phyloP scores from a whole-genome alignment of 2,113 vertebrate genomes.

The Grantiella picta region DNA sequence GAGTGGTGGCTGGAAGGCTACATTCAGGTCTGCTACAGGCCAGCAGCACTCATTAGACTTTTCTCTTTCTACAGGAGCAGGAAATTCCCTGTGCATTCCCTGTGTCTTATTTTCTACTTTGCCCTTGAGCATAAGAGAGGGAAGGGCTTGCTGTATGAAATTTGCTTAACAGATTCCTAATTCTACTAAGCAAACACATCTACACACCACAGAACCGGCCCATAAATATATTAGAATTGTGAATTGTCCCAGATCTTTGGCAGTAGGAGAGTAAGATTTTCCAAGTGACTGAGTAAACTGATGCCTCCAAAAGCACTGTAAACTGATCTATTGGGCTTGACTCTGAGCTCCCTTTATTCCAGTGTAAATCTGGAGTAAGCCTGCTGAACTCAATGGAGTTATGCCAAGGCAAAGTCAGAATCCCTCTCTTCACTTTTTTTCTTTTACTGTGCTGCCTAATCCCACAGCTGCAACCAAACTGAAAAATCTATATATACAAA shows the following conservation, averaged over 20 bases:
- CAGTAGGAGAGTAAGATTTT: slow-evolving; percentile 20
- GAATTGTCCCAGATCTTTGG: slow-evolving; percentile 1
- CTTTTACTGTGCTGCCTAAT: neutral
- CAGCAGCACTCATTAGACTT: neutral
- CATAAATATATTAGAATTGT: slow-evolving; percentile 2
- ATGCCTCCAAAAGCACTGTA: neutral
- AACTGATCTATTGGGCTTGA: slow-evolving; percentile 11
- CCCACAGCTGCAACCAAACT: neutral
- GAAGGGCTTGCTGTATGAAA: neutral
- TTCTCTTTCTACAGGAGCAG: neutral
- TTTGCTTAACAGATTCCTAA: slow-evolving; percentile 16
- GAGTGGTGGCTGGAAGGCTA: neutral
- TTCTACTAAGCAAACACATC: slow-evolving; percentile 32
- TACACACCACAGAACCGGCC: neutral
- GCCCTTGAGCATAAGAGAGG: neutral
- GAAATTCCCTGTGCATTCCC: neutral
- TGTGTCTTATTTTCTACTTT: neutral
- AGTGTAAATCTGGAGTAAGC: neutral
- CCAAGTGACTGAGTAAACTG: slow-evolving; percentile 28
- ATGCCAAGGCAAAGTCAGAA: neutral
- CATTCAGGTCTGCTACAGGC: neutral
- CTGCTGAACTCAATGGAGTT: neutral
- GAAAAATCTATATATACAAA: slow-evolving; percentile 29
- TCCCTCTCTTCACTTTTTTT: neutral
- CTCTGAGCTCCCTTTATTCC: neutral